These are phyloP conservation scores for Drosophila ficusphila DNA, from an alignment of 1,140 invertebrate species.

Conservation along the genomic window DNA sequence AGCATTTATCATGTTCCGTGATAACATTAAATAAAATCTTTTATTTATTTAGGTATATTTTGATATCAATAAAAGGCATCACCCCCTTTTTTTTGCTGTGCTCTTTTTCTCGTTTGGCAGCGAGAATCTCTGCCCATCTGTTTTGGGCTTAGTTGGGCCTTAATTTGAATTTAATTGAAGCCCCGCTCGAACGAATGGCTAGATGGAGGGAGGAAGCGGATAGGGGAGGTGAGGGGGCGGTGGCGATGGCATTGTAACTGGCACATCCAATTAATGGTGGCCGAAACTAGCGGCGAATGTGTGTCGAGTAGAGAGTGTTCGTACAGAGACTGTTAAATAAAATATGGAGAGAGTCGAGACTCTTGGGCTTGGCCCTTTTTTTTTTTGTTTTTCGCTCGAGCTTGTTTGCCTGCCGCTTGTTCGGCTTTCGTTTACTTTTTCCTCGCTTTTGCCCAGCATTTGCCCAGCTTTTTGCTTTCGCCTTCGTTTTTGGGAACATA, in stretches of 20 bases:
- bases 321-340: constrained; percentile 75
- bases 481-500: constrained; percentile 27
- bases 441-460: constrained; percentile 31
- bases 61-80: no score
- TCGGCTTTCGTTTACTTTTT: constrained; percentile 53
- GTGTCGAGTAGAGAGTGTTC: constrained; percentile 77
- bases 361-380: constrained; percentile 63
- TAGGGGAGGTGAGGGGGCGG: not conserved
- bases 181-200: constrained; percentile 26
- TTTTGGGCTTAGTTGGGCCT: constrained; percentile 63
- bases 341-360: constrained; percentile 64
- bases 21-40: no score
- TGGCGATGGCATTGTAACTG: constrained; percentile 58
- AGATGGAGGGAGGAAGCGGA: no score
- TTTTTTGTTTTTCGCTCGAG: constrained; percentile 43
- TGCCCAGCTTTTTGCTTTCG: not conserved
- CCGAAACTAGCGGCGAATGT: constrained; percentile 77
- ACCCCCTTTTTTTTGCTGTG: not conserved
- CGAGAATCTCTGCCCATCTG: constrained; percentile 63
- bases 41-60: no score
- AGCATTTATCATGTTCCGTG: no score
- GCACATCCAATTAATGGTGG: constrained; percentile 80
- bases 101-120: not conserved
- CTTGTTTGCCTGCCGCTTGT: constrained; percentile 64
- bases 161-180: constrained; percentile 82